A percentile compares a stretch with the other conserved stretches of the same genome.
Conservation (phyloP, 2,113 vertebrate species). For the Microcebus tavaratra region DNA sequence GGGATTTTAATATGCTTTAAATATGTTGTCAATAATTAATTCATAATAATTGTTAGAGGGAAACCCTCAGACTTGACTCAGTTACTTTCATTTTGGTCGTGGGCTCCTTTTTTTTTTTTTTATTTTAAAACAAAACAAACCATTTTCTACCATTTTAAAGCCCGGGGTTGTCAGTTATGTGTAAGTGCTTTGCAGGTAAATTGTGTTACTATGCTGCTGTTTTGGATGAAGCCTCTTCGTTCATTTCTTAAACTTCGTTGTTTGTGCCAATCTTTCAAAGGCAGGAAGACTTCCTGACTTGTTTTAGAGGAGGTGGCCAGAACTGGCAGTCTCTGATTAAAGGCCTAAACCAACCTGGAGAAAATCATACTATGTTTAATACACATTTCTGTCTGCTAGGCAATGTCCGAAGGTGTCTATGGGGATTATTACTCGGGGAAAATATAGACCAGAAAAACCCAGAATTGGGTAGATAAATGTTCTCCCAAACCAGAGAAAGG, state of each 20-base stretch:
- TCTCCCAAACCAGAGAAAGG: background rate
- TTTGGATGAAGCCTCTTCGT: background rate
- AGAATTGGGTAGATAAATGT: constrained; percentile 29
- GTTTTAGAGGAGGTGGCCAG: constrained; percentile 28
- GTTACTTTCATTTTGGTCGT: constrained; percentile 5
- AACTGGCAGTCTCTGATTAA: constrained; percentile 57
- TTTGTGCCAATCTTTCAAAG: background rate
- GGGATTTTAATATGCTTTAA: background rate
- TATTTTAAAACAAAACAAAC: background rate
- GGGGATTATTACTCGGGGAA: constrained; percentile 69
- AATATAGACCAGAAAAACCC: constrained; percentile 63
- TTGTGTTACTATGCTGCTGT: background rate
- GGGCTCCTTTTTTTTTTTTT: background rate
- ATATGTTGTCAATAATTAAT: background rate
- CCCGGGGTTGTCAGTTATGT: background rate
- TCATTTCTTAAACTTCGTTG: background rate
- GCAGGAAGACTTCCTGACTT: background rate
- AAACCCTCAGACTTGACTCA: background rate
- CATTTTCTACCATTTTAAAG: background rate
- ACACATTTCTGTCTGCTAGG: constrained; percentile 53
- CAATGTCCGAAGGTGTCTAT: constrained; percentile 44
- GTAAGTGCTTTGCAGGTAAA: background rate
- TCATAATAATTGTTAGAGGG: background rate
- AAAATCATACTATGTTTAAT: constrained; percentile 51
- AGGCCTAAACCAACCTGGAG: constrained; percentile 27